phyloP scores from a whole-genome alignment of 2,113 vertebrate species.

The Sterrhoptilus dennistouni region DNA sequence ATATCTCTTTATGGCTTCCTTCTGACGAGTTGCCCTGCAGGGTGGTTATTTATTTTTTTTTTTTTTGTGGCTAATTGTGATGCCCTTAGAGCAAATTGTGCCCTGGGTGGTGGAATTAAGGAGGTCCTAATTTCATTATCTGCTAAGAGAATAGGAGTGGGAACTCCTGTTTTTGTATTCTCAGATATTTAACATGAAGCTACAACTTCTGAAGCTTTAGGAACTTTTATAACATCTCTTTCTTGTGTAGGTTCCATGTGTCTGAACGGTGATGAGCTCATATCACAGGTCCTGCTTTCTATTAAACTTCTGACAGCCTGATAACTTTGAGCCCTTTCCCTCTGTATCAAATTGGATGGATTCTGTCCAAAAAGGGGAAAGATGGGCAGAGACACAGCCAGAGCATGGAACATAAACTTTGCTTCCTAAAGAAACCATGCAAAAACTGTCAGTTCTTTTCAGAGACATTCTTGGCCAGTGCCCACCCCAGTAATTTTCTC shows the following conservation, averaged over 20 bases:
- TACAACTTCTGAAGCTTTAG: neutral
- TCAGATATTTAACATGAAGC: neutral
- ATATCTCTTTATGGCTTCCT: neutral
- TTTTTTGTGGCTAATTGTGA: neutral
- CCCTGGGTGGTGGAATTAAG: neutral
- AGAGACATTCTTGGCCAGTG: neutral
- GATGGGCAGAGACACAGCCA: neutral
- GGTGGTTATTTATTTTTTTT: neutral
- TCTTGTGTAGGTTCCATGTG: neutral
- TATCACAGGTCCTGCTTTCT: neutral
- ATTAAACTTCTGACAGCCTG: neutral
- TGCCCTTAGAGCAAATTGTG: neutral
- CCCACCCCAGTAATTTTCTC: neutral
- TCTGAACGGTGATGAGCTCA: neutral
- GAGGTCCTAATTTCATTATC: neutral
- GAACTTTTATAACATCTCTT: neutral
- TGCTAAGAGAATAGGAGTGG: neutral
- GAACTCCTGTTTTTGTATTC: neutral
- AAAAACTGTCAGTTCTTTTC: neutral
- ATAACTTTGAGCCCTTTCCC: neutral
- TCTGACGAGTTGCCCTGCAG: neutral
- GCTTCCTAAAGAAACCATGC: neutral
- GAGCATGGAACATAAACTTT: neutral
- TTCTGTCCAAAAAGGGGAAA: neutral
- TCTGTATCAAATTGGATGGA: neutral